A percentile compares a stretch with the other conserved stretches of the same genome.
phyloP scores from a whole-genome alignment of 2,797 vertebrate genomes.

The Eulemur coronatus region DNA sequence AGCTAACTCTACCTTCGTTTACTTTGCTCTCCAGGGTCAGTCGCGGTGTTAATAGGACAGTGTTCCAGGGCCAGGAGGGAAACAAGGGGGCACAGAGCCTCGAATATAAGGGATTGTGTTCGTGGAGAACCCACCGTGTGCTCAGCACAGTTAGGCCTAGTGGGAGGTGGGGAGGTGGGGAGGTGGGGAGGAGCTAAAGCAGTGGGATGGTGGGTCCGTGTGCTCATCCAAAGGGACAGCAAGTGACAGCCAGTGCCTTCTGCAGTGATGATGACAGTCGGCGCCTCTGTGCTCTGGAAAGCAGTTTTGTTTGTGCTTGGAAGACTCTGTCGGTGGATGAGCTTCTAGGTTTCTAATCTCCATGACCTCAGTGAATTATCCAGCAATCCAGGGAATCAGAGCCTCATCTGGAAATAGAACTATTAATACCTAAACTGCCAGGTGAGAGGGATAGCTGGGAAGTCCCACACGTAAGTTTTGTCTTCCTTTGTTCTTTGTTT shows the following conservation, averaged over 20 bases:
- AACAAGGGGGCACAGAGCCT: background rate
- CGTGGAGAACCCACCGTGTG: accelerated
- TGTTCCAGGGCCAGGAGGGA: background rate
- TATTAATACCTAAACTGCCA: background rate
- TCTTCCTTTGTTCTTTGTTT: background rate
- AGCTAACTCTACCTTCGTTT: background rate
- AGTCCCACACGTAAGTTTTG: accelerated
- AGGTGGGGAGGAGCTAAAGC: background rate
- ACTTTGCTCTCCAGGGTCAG: background rate
- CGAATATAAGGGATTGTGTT: background rate
- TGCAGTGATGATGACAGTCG: background rate
- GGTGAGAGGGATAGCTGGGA: too few species aligned
- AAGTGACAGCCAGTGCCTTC: background rate
- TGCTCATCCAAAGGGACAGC: background rate
- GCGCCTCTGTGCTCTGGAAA: accelerated
- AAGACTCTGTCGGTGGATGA: background rate
- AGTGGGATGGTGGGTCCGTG: background rate
- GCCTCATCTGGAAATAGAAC: background rate
- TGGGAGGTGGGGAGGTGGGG: too few species aligned
- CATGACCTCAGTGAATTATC: too few species aligned
- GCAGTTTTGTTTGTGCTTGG: background rate
- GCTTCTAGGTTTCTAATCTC: background rate
- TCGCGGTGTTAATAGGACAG: background rate
- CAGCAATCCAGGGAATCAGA: background rate
- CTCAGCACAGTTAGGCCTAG: background rate